phyloP scores from a whole-genome alignment of 1,140 invertebrate genomes.

The Rhagoletis zephyria region DNA sequence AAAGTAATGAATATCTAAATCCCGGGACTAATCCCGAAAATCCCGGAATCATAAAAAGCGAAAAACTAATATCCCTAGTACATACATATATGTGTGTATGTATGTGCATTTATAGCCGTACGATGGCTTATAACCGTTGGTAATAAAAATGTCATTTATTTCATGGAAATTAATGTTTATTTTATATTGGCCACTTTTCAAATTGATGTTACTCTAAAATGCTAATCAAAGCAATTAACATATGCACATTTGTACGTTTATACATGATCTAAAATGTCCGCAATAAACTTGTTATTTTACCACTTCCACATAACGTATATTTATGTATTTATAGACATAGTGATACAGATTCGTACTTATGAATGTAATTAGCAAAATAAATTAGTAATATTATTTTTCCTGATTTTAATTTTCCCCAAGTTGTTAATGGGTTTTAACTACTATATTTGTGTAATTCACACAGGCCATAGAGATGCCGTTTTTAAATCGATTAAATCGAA shows the following conservation, averaged over 20 bases:
- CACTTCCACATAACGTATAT: background rate
- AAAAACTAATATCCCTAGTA: too few species aligned
- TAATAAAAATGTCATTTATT: constrained; percentile 31
- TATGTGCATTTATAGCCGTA: background rate
- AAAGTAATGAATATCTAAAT: too few species aligned
- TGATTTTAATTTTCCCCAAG: too few species aligned
- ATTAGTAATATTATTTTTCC: too few species aligned
- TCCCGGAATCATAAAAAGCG: too few species aligned
- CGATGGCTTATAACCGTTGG: background rate
- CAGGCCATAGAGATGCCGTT: too few species aligned
- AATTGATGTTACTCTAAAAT: constrained; percentile 11
- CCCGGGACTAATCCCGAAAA: too few species aligned
- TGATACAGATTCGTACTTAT: too few species aligned
- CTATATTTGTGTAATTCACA: too few species aligned
- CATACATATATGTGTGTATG: background rate
- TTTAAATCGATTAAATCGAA: too few species aligned
- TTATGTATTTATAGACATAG: background rate
- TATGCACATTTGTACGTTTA: background rate
- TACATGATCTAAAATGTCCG: background rate
- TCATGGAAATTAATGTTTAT: background rate
- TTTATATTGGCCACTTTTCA: constrained; percentile 7
- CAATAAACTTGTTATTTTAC: background rate
- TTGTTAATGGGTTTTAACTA: too few species aligned
- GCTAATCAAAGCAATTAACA: background rate
- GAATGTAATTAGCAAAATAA: too few species aligned